Conservation (phyloP, 2,888 invertebrate species). For the Yponomeuta plumbellus region DNA sequence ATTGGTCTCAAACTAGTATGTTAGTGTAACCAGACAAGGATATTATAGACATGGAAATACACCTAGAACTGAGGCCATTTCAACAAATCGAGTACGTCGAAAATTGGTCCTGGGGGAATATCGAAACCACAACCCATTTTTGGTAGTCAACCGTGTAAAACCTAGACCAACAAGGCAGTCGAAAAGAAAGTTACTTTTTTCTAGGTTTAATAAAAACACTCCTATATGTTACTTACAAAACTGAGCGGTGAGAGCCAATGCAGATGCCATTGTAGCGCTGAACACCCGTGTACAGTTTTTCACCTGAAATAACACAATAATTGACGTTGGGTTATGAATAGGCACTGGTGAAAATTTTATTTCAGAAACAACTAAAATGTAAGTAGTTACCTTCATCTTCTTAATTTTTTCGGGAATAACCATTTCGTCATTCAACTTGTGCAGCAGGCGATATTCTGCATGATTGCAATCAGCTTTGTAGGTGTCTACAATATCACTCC, state of each 20-base stretch:
- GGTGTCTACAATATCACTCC: no score
- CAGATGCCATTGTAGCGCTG: conserved; percentile 10
- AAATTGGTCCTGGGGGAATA: background rate
- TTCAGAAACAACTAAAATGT: background rate
- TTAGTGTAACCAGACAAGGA: no score
- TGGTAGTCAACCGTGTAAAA: background rate
- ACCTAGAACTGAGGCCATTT: background rate
- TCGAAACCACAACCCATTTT: background rate
- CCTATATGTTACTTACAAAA: conserved; percentile 9
- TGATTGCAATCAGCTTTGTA: conserved; percentile 1
- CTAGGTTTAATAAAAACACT: background rate
- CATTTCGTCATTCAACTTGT: conserved; percentile 11
- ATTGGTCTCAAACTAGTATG: no score
- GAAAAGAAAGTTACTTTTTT: background rate
- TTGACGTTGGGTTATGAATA: background rate
- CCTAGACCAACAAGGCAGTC: background rate
- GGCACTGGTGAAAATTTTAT: background rate
- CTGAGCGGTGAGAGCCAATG: background rate
- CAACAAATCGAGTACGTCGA: background rate
- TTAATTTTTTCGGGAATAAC: conserved; percentile 14
- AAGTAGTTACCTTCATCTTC: conserved; percentile 16
- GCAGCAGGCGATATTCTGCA: conserved; percentile 1
- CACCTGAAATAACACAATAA: conserved; percentile 4
- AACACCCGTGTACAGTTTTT: conserved; percentile 10
- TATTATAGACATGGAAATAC: no score